phyloP scores from a whole-genome alignment of 1,140 invertebrate genomes.

The Aricia agestis region DNA sequence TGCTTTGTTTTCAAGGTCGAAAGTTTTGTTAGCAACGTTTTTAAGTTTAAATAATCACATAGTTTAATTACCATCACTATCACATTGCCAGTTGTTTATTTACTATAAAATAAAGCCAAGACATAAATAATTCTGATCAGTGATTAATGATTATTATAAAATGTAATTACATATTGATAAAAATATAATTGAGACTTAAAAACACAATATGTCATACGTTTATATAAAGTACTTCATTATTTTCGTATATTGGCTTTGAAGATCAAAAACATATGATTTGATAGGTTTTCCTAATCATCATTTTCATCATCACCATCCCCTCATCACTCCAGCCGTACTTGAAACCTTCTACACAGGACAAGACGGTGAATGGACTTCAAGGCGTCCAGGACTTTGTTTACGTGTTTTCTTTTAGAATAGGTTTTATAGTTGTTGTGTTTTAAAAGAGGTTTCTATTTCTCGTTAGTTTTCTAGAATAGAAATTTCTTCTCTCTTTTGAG shows the following conservation, averaged over 20 bases:
- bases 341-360: conserved; percentile 66
- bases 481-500: conserved; percentile 19
- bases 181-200: no score
- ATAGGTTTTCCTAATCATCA: not conserved
- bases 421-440: conserved; percentile 32
- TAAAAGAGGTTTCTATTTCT: conserved; percentile 22
- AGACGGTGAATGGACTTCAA: conserved; percentile 55
- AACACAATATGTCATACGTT: no score
- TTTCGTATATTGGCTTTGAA: not conserved
- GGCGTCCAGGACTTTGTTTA: conserved; percentile 38
- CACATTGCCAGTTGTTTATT: no score
- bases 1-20: not conserved
- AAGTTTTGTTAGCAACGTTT: no score
- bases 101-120: no score
- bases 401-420: conserved; percentile 33
- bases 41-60: no score
- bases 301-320: conserved; percentile 6
- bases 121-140: no score
- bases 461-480: not conserved
- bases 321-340: conserved; percentile 50
- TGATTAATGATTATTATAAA: no score
- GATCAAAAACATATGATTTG: not conserved
- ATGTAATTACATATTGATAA: no score
- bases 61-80: no score
- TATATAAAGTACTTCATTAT: no score